phyloP scores from a whole-genome alignment of 2,113 vertebrate species.

The Istiophorus platypterus region DNA sequence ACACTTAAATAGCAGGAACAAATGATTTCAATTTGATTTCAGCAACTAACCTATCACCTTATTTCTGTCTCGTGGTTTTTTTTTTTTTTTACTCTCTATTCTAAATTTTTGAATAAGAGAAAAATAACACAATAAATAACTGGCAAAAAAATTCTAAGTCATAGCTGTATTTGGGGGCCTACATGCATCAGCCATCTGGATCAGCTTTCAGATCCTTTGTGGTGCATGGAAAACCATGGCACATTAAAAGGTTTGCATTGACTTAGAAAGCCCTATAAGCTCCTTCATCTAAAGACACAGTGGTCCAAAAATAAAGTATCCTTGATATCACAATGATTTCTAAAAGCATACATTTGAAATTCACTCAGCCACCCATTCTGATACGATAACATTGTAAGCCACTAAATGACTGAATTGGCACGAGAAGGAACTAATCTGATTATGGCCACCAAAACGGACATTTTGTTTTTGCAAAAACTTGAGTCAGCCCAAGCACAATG shows the following conservation, averaged over 20 bases:
- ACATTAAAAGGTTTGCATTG: not conserved
- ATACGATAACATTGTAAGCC: constrained; percentile 10
- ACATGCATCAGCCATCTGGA: not conserved
- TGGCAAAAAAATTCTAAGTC: not conserved
- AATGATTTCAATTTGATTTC: not conserved
- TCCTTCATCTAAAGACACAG: not conserved
- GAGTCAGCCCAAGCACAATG: not conserved
- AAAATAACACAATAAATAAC: not conserved
- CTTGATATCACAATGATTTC: constrained; percentile 3
- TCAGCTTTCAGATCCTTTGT: not conserved
- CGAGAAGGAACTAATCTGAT: not conserved
- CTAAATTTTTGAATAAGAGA: not conserved
- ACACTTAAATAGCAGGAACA: not conserved
- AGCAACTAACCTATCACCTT: not conserved
- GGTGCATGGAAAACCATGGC: too few relatives aligned
- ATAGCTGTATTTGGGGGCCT: not conserved
- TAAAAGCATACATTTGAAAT: not conserved
- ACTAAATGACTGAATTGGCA: not conserved
- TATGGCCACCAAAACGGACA: not conserved
- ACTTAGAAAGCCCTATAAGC: not conserved
- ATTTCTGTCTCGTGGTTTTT: not conserved
- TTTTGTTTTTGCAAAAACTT: constrained; percentile 9
- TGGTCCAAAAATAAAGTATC: not conserved
- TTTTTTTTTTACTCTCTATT: not conserved
- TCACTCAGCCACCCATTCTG: not conserved